Percentiles rank a stretch among this genome's conserved stretches.
phyloP scores from a whole-genome alignment of 2,888 invertebrate species.

The Loripinus fragilis region DNA sequence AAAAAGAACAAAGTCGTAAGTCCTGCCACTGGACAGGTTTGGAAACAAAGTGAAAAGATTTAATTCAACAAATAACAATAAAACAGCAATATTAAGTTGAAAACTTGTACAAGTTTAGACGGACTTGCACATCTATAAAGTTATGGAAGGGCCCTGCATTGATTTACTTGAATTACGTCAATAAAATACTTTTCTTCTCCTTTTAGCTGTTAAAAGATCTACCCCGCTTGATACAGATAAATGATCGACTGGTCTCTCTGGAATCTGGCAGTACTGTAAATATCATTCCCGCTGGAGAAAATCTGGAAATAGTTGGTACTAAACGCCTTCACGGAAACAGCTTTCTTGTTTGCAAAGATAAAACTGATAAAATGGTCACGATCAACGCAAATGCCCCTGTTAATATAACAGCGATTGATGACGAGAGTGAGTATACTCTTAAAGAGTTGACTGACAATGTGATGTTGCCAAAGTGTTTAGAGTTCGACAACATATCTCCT shows the following conservation, averaged over 20 bases:
- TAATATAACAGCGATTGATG: constrained; percentile 6
- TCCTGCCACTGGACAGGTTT: too few relatives aligned
- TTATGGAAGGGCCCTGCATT: too few relatives aligned
- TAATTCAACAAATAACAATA: too few relatives aligned
- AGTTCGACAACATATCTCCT: neutral
- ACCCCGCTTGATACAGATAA: neutral
- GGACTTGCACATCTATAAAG: too few relatives aligned
- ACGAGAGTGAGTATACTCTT: neutral
- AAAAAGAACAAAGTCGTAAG: too few relatives aligned
- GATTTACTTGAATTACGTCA: too few relatives aligned
- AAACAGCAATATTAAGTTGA: too few relatives aligned
- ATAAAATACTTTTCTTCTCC: too few relatives aligned
- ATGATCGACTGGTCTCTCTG: neutral
- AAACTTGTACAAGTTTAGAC: too few relatives aligned
- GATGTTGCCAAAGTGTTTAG: neutral
- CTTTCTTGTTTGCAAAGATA: constrained; percentile 2
- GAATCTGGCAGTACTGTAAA: neutral
- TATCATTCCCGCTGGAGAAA: neutral
- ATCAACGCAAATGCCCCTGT: neutral
- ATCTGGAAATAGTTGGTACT: neutral
- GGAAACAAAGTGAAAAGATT: too few relatives aligned
- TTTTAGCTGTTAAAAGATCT: constrained; percentile 4
- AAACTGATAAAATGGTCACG: neutral
- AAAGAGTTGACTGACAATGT: neutral
- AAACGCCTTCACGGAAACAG: neutral